phyloP scores from a whole-genome alignment of 2,113 vertebrate species.

The Hydropotes inermis region DNA sequence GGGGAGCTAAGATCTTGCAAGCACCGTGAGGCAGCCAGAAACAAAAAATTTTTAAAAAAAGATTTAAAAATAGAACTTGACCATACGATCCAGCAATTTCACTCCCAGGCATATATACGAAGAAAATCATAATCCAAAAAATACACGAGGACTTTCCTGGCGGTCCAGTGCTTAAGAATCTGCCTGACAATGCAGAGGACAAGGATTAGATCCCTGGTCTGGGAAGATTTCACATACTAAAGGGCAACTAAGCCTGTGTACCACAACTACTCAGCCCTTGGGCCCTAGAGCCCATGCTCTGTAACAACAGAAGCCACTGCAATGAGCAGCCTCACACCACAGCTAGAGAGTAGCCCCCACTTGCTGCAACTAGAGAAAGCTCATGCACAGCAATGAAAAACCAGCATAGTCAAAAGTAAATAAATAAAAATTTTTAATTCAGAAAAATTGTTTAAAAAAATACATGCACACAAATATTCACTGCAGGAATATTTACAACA shows the following conservation, averaged over 20 bases:
- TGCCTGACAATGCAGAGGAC: neutral
- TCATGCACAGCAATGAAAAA: neutral
- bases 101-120: neutral
- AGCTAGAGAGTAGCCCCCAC: neutral
- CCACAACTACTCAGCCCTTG: neutral
- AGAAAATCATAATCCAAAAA: neutral
- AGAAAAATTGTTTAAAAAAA: neutral
- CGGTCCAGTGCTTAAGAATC: neutral
- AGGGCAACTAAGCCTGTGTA: neutral
- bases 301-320: neutral
- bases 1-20: too few relatives aligned
- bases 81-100: neutral
- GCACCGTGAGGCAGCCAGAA: neutral
- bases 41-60: neutral
- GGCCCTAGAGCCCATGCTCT: neutral
- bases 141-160: neutral
- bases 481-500: neutral
- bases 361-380: neutral
- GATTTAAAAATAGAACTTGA: neutral
- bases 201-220: neutral
- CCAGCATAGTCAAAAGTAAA: neutral
- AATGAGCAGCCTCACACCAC: neutral
- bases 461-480: neutral
- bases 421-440: neutral
- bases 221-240: neutral